Conservation (phyloP, 2,888 invertebrate species). For the Eretmocerus hayati region DNA sequence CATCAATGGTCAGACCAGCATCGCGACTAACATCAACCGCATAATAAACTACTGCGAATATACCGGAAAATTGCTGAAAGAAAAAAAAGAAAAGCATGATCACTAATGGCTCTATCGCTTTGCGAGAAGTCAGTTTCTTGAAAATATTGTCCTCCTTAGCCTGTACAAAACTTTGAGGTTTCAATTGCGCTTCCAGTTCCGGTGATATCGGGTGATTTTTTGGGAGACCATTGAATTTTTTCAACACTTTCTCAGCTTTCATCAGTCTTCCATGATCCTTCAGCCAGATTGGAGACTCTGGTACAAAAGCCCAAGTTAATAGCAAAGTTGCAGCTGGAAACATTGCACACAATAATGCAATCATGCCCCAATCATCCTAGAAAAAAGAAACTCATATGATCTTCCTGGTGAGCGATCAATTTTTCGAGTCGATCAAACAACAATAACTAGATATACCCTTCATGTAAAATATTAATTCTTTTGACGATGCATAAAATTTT, state of each 20-base stretch:
- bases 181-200: slow-evolving; percentile 29
- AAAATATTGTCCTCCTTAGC: slow-evolving; percentile 27
- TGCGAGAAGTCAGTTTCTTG: slow-evolving; percentile 40
- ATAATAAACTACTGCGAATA: slow-evolving; percentile 53
- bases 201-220: slow-evolving; percentile 23
- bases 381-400: slow-evolving; percentile 15
- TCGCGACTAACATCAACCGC: slow-evolving; percentile 50
- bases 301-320: slow-evolving; percentile 44
- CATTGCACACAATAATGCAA: slow-evolving; percentile 45
- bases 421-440: too few species aligned
- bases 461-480: too few species aligned
- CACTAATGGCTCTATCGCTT: slow-evolving; percentile 48
- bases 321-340: slow-evolving; percentile 47
- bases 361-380: slow-evolving; percentile 48
- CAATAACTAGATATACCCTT: too few species aligned
- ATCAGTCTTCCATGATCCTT: slow-evolving; percentile 46
- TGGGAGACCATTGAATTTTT: slow-evolving; percentile 44
- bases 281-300: slow-evolving; percentile 55
- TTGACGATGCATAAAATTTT: too few species aligned
- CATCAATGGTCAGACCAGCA: slow-evolving; percentile 48
- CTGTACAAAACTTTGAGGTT: slow-evolving; percentile 19
- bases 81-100: slow-evolving; percentile 51
- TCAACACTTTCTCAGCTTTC: slow-evolving; percentile 47
- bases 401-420: too few species aligned
- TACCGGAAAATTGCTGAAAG: slow-evolving; percentile 55